These are phyloP conservation scores for Hydrochoerus hydrochaeris DNA, from an alignment of 2,113 vertebrate genomes.

Conservation along the genomic window DNA sequence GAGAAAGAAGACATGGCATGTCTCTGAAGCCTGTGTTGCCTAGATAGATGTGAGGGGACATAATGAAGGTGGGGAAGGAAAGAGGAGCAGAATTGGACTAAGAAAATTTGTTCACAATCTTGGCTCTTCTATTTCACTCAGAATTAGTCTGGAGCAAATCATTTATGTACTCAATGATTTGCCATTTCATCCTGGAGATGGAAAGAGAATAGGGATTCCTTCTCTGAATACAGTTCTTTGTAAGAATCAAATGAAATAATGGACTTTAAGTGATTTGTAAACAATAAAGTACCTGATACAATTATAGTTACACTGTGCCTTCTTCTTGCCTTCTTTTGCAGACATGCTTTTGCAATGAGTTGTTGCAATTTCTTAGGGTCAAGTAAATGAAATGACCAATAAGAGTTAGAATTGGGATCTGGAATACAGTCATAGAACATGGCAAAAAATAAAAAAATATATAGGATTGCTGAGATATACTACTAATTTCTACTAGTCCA, in stretches of 20 bases:
- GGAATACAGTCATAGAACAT: no score
- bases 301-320: not conserved
- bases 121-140: not conserved
- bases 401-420: not conserved
- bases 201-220: not conserved
- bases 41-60: not conserved
- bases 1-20: not conserved
- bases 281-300: not conserved
- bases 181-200: not conserved
- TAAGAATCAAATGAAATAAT: not conserved
- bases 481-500: no score
- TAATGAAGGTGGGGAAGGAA: not conserved
- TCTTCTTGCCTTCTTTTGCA: not conserved
- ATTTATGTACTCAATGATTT: not conserved
- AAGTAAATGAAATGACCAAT: not conserved
- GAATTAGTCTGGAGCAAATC: not conserved
- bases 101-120: not conserved
- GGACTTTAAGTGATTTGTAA: not conserved
- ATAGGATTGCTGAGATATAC: no score
- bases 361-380: not conserved
- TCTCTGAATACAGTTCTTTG: not conserved
- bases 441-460: no score
- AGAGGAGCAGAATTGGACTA: accelerated
- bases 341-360: not conserved
- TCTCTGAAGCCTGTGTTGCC: not conserved